These are phyloP conservation scores for Tetramorium alpestre DNA, from an alignment of 1,140 invertebrate genomes.

Conservation along the genomic window DNA sequence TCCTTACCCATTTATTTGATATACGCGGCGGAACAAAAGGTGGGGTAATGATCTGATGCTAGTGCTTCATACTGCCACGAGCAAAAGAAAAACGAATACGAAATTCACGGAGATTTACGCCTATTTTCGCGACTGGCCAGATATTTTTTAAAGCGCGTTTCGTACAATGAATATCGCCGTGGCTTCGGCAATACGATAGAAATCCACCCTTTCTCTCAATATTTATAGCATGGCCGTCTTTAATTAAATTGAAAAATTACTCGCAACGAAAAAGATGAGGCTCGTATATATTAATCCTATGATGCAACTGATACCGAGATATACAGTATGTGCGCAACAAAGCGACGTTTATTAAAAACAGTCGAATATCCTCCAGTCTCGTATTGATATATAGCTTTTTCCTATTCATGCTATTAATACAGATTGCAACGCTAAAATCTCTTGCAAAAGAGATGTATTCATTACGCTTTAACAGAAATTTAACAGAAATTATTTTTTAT, in stretches of 20 bases:
- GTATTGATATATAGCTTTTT: background rate
- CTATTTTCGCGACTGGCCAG: slow-evolving; percentile 7
- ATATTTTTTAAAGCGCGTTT: slow-evolving; percentile 17
- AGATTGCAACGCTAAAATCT: background rate
- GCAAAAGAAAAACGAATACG: background rate
- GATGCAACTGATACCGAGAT: background rate
- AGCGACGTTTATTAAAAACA: slow-evolving; percentile 50
- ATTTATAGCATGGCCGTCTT: slow-evolving; percentile 39
- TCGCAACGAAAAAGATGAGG: background rate
- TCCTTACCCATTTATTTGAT: slow-evolving; percentile 44
- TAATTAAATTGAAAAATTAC: slow-evolving; percentile 63
- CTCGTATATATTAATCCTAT: background rate
- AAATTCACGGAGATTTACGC: slow-evolving; percentile 31
- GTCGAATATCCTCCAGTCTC: background rate
- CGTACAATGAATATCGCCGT: background rate
- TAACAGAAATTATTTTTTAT: background rate
- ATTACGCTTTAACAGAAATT: background rate
- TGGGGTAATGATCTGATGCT: slow-evolving; percentile 46
- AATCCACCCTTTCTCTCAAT: slow-evolving; percentile 5
- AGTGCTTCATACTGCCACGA: slow-evolving; percentile 22
- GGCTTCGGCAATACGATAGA: background rate
- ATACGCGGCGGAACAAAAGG: slow-evolving; percentile 37
- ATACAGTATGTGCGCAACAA: background rate
- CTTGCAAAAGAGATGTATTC: background rate
- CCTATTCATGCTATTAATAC: slow-evolving; percentile 4